Percentiles rank a stretch among this genome's conserved stretches.
Evolutionary conservation across 2,113 vertebrate genomes (phyloP).

Genomic region (Ctenomys sociabilis): DNA sequence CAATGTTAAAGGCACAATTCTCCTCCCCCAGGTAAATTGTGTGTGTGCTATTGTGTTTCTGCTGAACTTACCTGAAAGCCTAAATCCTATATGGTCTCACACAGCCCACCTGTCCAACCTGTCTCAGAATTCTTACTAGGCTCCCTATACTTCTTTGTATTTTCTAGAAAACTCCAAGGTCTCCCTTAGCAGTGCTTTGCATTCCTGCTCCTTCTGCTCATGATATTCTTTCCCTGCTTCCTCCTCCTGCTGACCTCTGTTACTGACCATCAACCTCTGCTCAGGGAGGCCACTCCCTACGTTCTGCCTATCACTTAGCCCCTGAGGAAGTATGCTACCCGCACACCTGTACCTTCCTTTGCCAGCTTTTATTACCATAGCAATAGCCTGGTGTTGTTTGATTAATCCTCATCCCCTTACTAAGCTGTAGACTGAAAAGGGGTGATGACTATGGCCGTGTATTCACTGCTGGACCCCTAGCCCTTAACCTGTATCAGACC

Average conservation of each 20-base stretch:
- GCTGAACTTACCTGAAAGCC: neutral
- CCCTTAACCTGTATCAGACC: neutral
- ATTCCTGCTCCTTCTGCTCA: neutral
- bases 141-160: neutral
- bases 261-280: neutral
- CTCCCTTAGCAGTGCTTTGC: neutral
- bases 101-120: neutral
- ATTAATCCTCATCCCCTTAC: neutral
- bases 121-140: neutral
- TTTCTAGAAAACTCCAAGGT: slow-evolving; percentile 31
- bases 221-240: neutral
- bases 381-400: neutral
- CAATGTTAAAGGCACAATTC: neutral
- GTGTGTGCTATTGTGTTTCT: neutral
- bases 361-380: neutral
- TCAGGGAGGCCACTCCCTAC: neutral
- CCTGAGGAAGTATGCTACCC: neutral
- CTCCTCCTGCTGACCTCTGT: neutral
- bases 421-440: neutral
- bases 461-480: neutral
- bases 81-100: neutral
- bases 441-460: neutral
- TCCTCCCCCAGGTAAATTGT: neutral
- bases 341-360: neutral
- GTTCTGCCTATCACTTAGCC: neutral